phyloP scores from a whole-genome alignment of 92 coral and sea anemone species.

The Meandrina meandrites region DNA sequence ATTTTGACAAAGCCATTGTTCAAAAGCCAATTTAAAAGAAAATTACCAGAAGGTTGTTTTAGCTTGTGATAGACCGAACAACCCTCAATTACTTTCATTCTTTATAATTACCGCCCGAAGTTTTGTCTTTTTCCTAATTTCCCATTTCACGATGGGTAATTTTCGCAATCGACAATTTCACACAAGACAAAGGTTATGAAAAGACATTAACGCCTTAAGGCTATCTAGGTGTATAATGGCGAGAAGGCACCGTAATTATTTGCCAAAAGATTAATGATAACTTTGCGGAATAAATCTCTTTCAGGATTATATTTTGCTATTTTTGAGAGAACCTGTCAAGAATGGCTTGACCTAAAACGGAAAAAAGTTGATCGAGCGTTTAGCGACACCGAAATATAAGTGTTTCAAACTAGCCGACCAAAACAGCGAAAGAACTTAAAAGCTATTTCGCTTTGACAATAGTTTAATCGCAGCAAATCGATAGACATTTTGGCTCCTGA shows the following conservation, averaged over 20 bases:
- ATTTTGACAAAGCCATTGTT: constrained; percentile 27
- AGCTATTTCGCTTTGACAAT: constrained; percentile 11
- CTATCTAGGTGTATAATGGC: neutral
- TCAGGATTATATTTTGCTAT: neutral
- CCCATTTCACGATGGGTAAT: constrained; percentile 36
- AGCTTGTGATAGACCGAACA: constrained; percentile 30
- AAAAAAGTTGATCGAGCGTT: constrained; percentile 9
- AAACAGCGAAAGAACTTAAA: neutral
- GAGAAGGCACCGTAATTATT: constrained; percentile 25
- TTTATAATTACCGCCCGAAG: constrained; percentile 35
- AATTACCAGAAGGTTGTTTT: constrained; percentile 33
- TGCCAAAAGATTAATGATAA: constrained; percentile 29
- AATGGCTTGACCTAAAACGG: neutral
- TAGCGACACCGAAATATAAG: neutral
- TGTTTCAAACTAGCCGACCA: neutral
- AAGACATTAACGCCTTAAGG: constrained; percentile 27
- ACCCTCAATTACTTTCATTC: constrained; percentile 32
- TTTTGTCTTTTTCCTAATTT: constrained; percentile 38
- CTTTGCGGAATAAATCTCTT: constrained; percentile 28
- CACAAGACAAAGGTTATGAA: constrained; percentile 15
- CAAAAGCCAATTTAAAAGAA: constrained; percentile 22
- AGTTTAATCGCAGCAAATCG: constrained; percentile 7
- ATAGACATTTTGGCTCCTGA: constrained; percentile 23
- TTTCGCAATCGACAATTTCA: constrained; percentile 35
- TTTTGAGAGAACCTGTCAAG: constrained; percentile 16